Base-by-base conservation (phyloP, 53 echinoderm and acorn worm genomes). In the Astropecten irregularis region DNA sequence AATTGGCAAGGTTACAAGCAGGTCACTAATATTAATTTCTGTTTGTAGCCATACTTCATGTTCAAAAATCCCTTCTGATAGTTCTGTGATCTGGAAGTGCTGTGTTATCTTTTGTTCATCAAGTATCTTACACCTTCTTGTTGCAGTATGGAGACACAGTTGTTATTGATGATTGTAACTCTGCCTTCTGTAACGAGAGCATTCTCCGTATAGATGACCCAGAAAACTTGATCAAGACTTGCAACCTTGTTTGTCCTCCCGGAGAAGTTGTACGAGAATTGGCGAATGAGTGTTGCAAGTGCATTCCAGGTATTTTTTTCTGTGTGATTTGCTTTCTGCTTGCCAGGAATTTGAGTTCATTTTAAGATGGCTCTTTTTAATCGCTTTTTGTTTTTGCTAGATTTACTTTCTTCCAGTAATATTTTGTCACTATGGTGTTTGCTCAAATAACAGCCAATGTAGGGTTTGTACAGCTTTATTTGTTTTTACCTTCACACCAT, bases 141-240 rank as follows among this genome's bases (percentile, higher is more conserved):
- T n/a, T n/a, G n/a, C 47, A 77, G 77, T 58, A 77, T 31, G 61
- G 77, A 10, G 77, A 77, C 28, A 77, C 61, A 4, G 46, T 77
- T 3, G 22, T 77, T 1, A 77, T 77, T 11, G 61, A 77, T n/a
- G 77, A 77, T 28, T 77, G 77, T 26, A 13, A 77, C 77, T 77
- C 77, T 15, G 77, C 77, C 42, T 59, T 77, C 38, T 77, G 77
- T 22, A 42, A 77, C 60, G 55, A 77, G 23, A 0, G 6, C 15
- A 60, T 77, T 9, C 32, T 59, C 2, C 36, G 40, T 13, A 77
- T 77, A 10, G 77, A 77, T 29, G 77, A 77, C 32, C 30, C n/a
- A 9, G 30, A 40, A 2, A 77, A 77, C 23, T 31, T 77, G 1
- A 77, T 77, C 27, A 26, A n/a, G 47, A 77, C 77, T n/a, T 77